These are phyloP conservation scores for Ectemnius cavifrons DNA, from an alignment of 2,888 invertebrate genomes.

Conservation along the genomic window DNA sequence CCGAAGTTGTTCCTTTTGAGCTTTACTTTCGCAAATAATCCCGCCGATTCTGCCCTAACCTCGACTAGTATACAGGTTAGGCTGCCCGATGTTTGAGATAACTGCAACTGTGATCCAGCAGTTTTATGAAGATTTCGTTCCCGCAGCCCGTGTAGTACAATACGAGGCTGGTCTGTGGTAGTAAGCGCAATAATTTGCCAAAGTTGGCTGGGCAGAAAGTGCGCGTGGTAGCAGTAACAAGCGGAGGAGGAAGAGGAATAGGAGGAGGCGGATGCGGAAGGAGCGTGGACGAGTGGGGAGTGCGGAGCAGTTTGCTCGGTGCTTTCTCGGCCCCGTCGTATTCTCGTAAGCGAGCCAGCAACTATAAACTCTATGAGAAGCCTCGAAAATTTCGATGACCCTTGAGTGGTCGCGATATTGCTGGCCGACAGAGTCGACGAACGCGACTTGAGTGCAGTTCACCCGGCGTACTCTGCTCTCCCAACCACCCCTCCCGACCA, in stretches of 20 bases:
- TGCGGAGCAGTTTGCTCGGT: conserved; percentile 54
- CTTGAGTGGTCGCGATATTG: conserved; percentile 77
- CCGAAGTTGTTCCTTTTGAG: too few species aligned
- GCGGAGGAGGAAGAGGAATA: conserved; percentile 38
- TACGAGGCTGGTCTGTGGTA: too few species aligned
- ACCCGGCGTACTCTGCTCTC: conserved; percentile 29
- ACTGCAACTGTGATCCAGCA: too few species aligned
- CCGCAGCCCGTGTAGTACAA: too few species aligned
- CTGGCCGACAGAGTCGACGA: conserved; percentile 67
- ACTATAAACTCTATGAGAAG: conserved; percentile 69
- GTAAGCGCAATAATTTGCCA: conserved; percentile 44
- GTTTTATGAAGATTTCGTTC: too few species aligned
- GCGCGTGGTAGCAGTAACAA: conserved; percentile 21
- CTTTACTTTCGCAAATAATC: too few species aligned
- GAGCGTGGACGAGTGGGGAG: conserved; percentile 58
- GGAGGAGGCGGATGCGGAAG: conserved; percentile 50
- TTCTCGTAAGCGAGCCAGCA: conserved; percentile 66
- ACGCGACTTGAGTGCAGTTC: conserved; percentile 76
- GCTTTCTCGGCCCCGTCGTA: conserved; percentile 61
- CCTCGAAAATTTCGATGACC: conserved; percentile 76
- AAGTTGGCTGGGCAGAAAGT: conserved; percentile 44
- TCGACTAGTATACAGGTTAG: too few species aligned
- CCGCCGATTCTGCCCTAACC: too few species aligned
- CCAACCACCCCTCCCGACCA: conserved; percentile 42
- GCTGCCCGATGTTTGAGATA: too few species aligned